phyloP scores from a whole-genome alignment of 2,888 invertebrate species.

The Chloroclysta siterata region DNA sequence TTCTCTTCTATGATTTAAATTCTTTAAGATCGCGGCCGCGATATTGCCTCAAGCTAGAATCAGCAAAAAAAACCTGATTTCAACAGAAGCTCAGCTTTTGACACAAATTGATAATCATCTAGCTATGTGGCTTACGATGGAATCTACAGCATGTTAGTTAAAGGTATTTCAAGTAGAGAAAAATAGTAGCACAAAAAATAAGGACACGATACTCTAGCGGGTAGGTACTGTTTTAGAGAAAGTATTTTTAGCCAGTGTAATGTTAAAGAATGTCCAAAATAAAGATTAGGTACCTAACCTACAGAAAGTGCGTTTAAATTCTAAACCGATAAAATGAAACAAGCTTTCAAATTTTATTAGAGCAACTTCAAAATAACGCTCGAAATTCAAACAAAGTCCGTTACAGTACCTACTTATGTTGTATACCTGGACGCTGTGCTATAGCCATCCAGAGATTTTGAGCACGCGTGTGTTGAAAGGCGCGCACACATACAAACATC shows the following conservation, averaged over 20 bases:
- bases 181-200: slow-evolving; percentile 21
- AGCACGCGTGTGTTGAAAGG: slow-evolving; percentile 59
- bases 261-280: background rate
- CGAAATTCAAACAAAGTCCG: slow-evolving; percentile 52
- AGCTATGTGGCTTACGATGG: slow-evolving; percentile 20
- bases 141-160: slow-evolving; percentile 7
- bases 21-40: slow-evolving; percentile 42
- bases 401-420: slow-evolving; percentile 38
- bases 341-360: slow-evolving; percentile 23
- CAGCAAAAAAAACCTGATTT: slow-evolving; percentile 37
- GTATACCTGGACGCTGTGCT: slow-evolving; percentile 41
- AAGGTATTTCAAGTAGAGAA: slow-evolving; percentile 7
- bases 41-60: slow-evolving; percentile 46
- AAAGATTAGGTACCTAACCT: background rate
- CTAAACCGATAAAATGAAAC: background rate
- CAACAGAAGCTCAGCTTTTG: slow-evolving; percentile 36
- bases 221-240: background rate
- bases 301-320: slow-evolving; percentile 1
- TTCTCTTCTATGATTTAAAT: slow-evolving; percentile 42
- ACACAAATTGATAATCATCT: slow-evolving; percentile 38
- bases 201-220: slow-evolving; percentile 4
- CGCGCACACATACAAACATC: slow-evolving; percentile 59
- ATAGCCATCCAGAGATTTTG: slow-evolving; percentile 43
- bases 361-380: slow-evolving; percentile 38
- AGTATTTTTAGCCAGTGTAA: slow-evolving; percentile 3